Percentiles rank a stretch among this genome's conserved stretches.
These are phyloP conservation scores for Perognathus longimembris DNA, from an alignment of 2,113 vertebrate genomes.

Conservation along the genomic window DNA sequence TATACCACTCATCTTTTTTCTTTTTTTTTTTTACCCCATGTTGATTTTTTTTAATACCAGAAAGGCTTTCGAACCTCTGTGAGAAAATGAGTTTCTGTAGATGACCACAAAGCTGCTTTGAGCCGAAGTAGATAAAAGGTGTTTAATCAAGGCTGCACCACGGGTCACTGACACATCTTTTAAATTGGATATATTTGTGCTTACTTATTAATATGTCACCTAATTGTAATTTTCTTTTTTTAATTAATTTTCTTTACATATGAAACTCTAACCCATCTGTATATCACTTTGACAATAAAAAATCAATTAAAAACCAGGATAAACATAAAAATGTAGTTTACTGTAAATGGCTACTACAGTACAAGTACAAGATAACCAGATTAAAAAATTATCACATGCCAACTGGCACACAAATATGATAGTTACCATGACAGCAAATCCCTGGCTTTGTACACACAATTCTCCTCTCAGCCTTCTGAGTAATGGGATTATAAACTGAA, in stretches of 20 bases:
- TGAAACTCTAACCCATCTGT: too few relatives aligned
- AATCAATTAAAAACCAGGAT: too few relatives aligned
- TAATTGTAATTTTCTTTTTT: not conserved
- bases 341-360: not conserved
- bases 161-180: conserved; percentile 23
- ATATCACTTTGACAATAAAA: too few relatives aligned
- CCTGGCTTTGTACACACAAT: not conserved
- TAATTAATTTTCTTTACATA: too few relatives aligned
- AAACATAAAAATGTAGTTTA: too few relatives aligned
- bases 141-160: conserved; percentile 23
- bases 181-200: not conserved
- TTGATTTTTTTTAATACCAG: conserved; percentile 66
- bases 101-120: conserved; percentile 52
- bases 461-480: not conserved
- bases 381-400: not conserved
- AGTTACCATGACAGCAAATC: not conserved
- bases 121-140: conserved; percentile 9
- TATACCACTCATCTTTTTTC: conserved; percentile 50
- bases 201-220: not conserved
- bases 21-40: conserved; percentile 15
- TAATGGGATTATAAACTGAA: not conserved
- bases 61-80: conserved; percentile 63
- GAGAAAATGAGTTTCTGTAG: conserved; percentile 60
- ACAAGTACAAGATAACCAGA: not conserved
- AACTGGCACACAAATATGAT: not conserved